These are phyloP conservation scores for Martes martes DNA, from an alignment of 2,113 vertebrate species.

Conservation along the genomic window DNA sequence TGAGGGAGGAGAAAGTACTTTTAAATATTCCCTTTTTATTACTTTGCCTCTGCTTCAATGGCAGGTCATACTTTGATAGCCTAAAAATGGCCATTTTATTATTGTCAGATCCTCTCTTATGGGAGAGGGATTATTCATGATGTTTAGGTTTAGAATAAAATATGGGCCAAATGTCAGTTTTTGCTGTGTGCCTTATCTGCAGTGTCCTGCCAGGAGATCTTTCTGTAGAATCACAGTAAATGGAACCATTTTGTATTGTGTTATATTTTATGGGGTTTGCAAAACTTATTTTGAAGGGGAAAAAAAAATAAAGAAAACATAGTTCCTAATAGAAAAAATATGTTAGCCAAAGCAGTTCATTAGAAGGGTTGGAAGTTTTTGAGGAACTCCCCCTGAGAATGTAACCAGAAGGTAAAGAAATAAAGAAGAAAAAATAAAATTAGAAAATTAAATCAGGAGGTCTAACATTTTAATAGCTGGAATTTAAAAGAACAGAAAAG, in stretches of 20 bases:
- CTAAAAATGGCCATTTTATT: not conserved
- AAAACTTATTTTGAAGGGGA: not conserved
- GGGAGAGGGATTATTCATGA: not conserved
- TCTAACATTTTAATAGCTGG: not conserved
- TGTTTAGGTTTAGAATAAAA: not conserved
- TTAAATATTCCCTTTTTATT: not conserved
- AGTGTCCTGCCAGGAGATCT: not conserved
- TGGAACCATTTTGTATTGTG: not conserved
- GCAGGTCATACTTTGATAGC: not conserved
- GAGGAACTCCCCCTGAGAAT: not conserved
- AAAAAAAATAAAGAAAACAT: not conserved
- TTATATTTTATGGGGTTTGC: not conserved
- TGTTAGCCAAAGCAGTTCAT: not conserved
- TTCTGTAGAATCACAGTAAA: not conserved
- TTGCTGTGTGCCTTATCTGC: not conserved
- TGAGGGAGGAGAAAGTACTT: not conserved
- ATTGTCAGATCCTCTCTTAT: not conserved
- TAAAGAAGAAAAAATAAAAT: not conserved
- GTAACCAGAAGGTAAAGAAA: not conserved
- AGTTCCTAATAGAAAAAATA: not conserved
- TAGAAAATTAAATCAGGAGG: not conserved
- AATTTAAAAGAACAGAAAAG: not conserved
- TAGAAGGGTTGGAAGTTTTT: not conserved
- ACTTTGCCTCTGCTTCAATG: not conserved
- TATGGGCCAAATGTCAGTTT: not conserved